Evolutionary conservation across 2,888 invertebrate genomes (phyloP).

Genomic region (Eurois occulta): DNA sequence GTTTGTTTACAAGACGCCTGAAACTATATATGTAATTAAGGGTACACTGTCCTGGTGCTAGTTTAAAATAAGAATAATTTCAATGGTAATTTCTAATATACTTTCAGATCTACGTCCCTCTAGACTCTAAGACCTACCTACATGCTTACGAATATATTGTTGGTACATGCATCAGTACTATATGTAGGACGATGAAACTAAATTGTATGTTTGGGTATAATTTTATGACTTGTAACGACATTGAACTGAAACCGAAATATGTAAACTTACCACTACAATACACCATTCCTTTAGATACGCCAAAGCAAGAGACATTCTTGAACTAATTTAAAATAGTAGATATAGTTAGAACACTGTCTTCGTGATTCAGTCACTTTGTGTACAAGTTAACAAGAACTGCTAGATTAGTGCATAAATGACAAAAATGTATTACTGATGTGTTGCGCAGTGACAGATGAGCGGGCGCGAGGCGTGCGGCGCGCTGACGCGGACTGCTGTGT

Average conservation of each 20-base stretch:
- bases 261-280: slow-evolving; percentile 55
- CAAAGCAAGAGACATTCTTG: slow-evolving; percentile 50
- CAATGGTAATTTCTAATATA: not conserved
- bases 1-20: not conserved
- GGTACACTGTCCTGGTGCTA: not conserved
- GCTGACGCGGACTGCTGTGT: slow-evolving; percentile 76
- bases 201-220: slow-evolving; percentile 5
- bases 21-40: not conserved
- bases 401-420: slow-evolving; percentile 37
- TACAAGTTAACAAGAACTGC: slow-evolving; percentile 43
- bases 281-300: slow-evolving; percentile 33
- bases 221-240: slow-evolving; percentile 28
- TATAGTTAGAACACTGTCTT: slow-evolving; percentile 52
- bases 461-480: slow-evolving; percentile 74
- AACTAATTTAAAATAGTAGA: slow-evolving; percentile 41
- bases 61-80: not conserved
- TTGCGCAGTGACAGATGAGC: slow-evolving; percentile 64
- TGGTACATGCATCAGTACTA: not conserved
- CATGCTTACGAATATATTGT: not conserved
- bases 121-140: no score
- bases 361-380: slow-evolving; percentile 56
- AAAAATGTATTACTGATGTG: slow-evolving; percentile 56
- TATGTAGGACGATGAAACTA: not conserved
- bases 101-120: not conserved
- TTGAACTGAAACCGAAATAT: slow-evolving; percentile 40